These are phyloP conservation scores for Drosophila robusta DNA, from an alignment of 2,888 invertebrate genomes.

Conservation along the genomic window DNA sequence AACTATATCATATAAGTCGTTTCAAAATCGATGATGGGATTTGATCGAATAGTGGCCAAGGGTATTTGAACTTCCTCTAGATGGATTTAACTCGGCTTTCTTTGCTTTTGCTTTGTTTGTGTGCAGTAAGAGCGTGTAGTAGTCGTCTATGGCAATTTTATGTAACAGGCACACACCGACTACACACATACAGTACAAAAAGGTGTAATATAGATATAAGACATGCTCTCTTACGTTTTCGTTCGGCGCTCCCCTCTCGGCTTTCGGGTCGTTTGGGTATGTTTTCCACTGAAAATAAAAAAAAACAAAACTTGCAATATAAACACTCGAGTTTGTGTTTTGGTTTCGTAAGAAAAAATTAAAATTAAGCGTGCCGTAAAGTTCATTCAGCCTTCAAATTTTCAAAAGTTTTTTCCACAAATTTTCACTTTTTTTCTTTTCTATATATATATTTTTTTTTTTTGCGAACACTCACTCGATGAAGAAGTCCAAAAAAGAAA, in stretches of 20 bases:
- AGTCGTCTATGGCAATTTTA: conserved; percentile 38
- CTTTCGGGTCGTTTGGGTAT: conserved; percentile 83
- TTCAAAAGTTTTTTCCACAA: conserved; percentile 16
- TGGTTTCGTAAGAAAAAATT: conserved; percentile 49
- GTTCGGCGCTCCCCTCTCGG: conserved; percentile 84
- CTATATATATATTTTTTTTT: conserved; percentile 8
- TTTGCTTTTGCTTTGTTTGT: too few relatives aligned
- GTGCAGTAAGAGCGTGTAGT: conserved; percentile 27
- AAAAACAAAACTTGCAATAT: conserved; percentile 39
- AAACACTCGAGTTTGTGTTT: conserved; percentile 44
- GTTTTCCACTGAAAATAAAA: conserved; percentile 82
- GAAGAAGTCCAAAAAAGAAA: conserved; percentile 38
- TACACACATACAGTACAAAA: not conserved
- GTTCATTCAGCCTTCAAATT: conserved; percentile 12
- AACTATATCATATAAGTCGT: too few relatives aligned
- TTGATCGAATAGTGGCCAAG: too few relatives aligned
- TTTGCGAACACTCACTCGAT: conserved; percentile 49
- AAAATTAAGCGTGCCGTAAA: conserved; percentile 28
- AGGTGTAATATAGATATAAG: conserved; percentile 20
- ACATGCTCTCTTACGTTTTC: conserved; percentile 80
- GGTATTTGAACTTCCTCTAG: too few relatives aligned
- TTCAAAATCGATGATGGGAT: too few relatives aligned
- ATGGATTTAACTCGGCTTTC: not conserved
- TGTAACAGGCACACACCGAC: conserved; percentile 29
- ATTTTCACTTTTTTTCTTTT: conserved; percentile 10